phyloP scores from a whole-genome alignment of 2,888 invertebrate genomes.

The Ptychoptera contaminata region DNA sequence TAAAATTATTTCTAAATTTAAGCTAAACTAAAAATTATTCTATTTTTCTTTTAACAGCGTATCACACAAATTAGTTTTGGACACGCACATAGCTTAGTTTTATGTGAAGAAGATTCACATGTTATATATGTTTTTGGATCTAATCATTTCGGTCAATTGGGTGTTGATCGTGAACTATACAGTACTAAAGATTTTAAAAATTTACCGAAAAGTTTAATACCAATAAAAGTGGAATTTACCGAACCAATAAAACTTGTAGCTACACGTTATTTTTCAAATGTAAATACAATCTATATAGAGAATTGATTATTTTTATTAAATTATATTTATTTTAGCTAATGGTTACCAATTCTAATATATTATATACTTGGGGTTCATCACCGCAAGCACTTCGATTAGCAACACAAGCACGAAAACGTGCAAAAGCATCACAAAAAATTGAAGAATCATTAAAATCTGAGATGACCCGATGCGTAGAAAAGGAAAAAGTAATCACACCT shows the following conservation, averaged over 20 bases:
- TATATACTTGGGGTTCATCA: slow-evolving; percentile 63
- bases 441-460: slow-evolving; percentile 31
- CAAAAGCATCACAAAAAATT: slow-evolving; percentile 35
- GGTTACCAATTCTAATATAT: slow-evolving; percentile 43
- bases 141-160: slow-evolving; percentile 75
- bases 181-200: slow-evolving; percentile 17
- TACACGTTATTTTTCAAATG: slow-evolving; percentile 62
- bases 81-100: slow-evolving; percentile 29
- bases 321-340: slow-evolving; percentile 38
- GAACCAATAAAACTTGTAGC: slow-evolving; percentile 31
- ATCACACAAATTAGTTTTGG: slow-evolving; percentile 33
- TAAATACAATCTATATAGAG: slow-evolving; percentile 27
- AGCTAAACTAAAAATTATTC: background rate
- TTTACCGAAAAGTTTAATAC: slow-evolving; percentile 24
- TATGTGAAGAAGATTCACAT: slow-evolving; percentile 19
- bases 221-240: slow-evolving; percentile 28
- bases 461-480: slow-evolving; percentile 6
- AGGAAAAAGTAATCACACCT: background rate
- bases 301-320: background rate
- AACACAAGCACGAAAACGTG: slow-evolving; percentile 44
- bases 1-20: slow-evolving; percentile 9
- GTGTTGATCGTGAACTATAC: slow-evolving; percentile 36
- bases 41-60: slow-evolving; percentile 16
- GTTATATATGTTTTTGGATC: slow-evolving; percentile 69
- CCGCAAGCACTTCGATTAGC: slow-evolving; percentile 55